phyloP scores from a whole-genome alignment of 2,888 invertebrate species.

The Sinohyriopsis cumingii region DNA sequence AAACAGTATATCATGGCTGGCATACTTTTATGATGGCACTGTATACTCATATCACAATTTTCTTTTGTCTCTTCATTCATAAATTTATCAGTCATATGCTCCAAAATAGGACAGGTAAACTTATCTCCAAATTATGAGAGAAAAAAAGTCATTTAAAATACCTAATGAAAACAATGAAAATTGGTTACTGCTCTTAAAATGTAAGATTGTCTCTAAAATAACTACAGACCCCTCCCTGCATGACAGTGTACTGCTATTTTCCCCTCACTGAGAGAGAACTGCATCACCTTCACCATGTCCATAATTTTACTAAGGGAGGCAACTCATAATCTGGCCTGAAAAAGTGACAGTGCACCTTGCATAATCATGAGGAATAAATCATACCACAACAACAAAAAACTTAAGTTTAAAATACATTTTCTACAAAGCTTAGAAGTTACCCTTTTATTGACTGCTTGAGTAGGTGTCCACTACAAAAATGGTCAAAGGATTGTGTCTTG shows the following conservation, averaged over 20 bases:
- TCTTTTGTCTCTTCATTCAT: too few relatives aligned
- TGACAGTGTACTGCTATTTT: slow-evolving; percentile 89
- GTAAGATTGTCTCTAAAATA: not conserved
- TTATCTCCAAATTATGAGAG: too few relatives aligned
- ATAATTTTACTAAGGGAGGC: slow-evolving; percentile 84
- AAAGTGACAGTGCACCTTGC: slow-evolving; percentile 7
- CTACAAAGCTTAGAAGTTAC: too few relatives aligned
- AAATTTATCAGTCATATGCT: too few relatives aligned
- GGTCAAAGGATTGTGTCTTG: not conserved
- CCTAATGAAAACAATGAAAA: not conserved
- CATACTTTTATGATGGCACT: too few relatives aligned
- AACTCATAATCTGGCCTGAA: slow-evolving; percentile 85
- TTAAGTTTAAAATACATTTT: not conserved
- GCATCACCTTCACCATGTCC: slow-evolving; percentile 92
- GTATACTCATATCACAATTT: too few relatives aligned
- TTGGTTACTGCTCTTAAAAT: not conserved
- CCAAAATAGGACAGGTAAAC: too few relatives aligned
- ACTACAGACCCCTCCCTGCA: slow-evolving; percentile 76
- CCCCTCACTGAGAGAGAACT: slow-evolving; percentile 87
- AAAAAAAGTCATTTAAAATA: too few relatives aligned
- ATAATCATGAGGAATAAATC: not conserved
- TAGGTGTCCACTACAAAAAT: not conserved
- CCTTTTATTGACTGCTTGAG: not conserved
- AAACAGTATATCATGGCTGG: too few relatives aligned
- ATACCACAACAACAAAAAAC: not conserved